These are phyloP conservation scores for Crocuta crocuta DNA, from an alignment of 2,113 vertebrate species.

Conservation along the genomic window DNA sequence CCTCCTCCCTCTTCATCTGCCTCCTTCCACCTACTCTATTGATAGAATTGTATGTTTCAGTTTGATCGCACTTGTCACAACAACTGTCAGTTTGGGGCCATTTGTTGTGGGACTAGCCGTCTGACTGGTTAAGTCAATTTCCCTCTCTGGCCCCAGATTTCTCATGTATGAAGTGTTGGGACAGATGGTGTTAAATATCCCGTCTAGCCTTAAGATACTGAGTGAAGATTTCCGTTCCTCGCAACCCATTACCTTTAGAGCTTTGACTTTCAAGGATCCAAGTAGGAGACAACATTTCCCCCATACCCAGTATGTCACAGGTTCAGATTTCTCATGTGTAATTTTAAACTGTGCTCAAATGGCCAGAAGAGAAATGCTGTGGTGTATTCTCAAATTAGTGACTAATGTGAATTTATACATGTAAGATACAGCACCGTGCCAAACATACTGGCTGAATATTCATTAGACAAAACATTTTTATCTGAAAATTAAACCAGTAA, in stretches of 20 bases:
- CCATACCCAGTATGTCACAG: background rate
- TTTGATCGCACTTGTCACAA: background rate
- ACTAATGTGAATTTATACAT: constrained; percentile 46
- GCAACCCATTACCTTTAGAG: constrained; percentile 5
- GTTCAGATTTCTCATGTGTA: background rate
- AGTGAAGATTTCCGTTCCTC: background rate
- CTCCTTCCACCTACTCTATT: background rate
- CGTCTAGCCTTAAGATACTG: background rate
- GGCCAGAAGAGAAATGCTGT: background rate
- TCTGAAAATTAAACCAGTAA: constrained; percentile 52
- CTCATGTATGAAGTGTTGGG: constrained; percentile 2
- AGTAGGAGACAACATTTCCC: background rate
- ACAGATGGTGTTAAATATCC: background rate
- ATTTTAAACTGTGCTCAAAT: constrained; percentile 6
- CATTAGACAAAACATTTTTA: constrained; percentile 64
- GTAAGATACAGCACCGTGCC: background rate
- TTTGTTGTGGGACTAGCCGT: background rate
- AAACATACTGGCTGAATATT: constrained; percentile 28
- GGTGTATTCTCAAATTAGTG: constrained; percentile 19
- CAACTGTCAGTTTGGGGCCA: background rate
- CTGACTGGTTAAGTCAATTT: background rate
- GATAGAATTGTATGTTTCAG: background rate
- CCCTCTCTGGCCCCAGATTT: background rate
- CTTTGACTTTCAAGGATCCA: background rate
- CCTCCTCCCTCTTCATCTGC: no score